A percentile compares a stretch with the other conserved stretches of the same genome.
Conservation (phyloP, 2,888 invertebrate genomes). For the Xanthorhoe designata region DNA sequence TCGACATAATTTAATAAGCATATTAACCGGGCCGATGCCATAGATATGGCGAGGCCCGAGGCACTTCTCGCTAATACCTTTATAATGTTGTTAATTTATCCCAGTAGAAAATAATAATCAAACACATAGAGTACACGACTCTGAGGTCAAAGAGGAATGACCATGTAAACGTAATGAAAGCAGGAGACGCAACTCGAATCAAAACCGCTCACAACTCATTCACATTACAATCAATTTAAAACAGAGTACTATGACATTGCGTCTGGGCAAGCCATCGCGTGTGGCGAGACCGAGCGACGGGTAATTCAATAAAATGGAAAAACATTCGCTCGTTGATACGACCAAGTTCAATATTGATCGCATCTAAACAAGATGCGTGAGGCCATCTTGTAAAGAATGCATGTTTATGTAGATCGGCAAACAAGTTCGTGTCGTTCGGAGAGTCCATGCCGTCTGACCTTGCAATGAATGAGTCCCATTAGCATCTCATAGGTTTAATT, state of each 20-base stretch:
- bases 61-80: constrained; percentile 75
- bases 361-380: constrained; percentile 63
- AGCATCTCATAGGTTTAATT: constrained; percentile 80
- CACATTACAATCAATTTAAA: constrained; percentile 83
- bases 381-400: constrained; percentile 53
- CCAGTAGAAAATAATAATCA: constrained; percentile 60
- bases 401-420: constrained; percentile 58
- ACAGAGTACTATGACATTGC: constrained; percentile 70
- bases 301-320: constrained; percentile 72
- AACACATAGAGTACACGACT: constrained; percentile 55
- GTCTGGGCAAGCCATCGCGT: constrained; percentile 72
- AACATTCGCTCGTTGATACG: constrained; percentile 58
- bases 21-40: constrained; percentile 80
- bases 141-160: constrained; percentile 83
- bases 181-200: constrained; percentile 77
- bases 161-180: constrained; percentile 78
- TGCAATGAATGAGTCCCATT: constrained; percentile 71
- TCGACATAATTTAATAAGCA: constrained; percentile 84
- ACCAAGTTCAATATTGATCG: constrained; percentile 62
- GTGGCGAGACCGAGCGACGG: constrained; percentile 65
- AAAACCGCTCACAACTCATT: constrained; percentile 73
- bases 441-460: constrained; percentile 59
- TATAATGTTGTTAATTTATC: constrained; percentile 66
- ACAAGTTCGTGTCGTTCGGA: constrained; percentile 59
- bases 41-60: constrained; percentile 73